phyloP scores from a whole-genome alignment of 2,797 vertebrate genomes.

The Phalanger gymnotis region DNA sequence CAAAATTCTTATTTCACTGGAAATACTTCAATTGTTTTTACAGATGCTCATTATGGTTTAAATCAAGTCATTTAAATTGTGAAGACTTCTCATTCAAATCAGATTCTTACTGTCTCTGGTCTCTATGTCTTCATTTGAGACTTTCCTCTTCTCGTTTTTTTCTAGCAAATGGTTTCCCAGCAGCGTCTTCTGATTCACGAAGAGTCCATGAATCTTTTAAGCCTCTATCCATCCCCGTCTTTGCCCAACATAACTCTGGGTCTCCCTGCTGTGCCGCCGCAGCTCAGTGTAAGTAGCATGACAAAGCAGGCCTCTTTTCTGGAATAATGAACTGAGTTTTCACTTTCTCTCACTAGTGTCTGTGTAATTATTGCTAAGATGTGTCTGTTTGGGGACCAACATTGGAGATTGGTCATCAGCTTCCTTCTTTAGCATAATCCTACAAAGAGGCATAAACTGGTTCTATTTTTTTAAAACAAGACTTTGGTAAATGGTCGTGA shows the following conservation, averaged over 20 bases:
- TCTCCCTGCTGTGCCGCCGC: slow-evolving; percentile 91
- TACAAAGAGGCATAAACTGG: slow-evolving; percentile 3
- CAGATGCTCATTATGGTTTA: not conserved
- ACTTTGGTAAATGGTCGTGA: not conserved
- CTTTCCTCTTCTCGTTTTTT: slow-evolving; percentile 68
- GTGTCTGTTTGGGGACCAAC: slow-evolving; percentile 4
- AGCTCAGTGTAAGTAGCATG: slow-evolving; percentile 91
- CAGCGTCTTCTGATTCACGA: slow-evolving; percentile 93
- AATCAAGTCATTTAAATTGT: slow-evolving; percentile 21
- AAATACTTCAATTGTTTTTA: not conserved
- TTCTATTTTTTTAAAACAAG: not conserved
- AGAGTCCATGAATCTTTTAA: slow-evolving; percentile 95
- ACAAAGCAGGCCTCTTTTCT: not conserved
- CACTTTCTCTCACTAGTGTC: not conserved
- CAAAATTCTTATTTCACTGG: not conserved
- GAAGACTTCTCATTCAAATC: slow-evolving; percentile 24
- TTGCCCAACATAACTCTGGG: slow-evolving; percentile 98
- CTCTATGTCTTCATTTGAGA: slow-evolving; percentile 57
- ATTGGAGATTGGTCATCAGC: not conserved
- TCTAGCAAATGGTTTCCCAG: slow-evolving; percentile 94
- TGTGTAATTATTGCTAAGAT: slow-evolving; percentile 37
- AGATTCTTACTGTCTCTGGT: not conserved
- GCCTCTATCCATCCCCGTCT: slow-evolving; percentile 97
- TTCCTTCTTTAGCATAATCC: slow-evolving; percentile 2
- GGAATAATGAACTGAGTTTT: not conserved